Conservation (phyloP, 2,797 vertebrate genomes). For the Poecilia wingei region DNA sequence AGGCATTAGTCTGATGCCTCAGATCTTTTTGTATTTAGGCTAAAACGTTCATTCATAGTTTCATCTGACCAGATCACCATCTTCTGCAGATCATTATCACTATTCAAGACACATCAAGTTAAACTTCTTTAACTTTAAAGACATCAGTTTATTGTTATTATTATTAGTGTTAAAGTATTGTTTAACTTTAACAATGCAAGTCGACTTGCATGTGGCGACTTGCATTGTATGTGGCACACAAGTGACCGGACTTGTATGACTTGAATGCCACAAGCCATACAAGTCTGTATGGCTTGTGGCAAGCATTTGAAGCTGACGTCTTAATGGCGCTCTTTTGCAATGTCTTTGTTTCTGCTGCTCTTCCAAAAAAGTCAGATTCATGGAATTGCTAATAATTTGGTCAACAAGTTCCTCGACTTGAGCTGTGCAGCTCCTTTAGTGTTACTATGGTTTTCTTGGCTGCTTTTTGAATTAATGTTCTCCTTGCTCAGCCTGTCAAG, state of each 20-base stretch:
- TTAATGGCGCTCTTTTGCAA: background rate
- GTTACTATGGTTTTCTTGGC: background rate
- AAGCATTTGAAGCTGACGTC: background rate
- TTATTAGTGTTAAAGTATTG: no score
- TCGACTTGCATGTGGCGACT: no score
- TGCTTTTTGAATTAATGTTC: background rate
- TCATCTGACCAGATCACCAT: background rate
- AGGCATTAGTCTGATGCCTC: no score
- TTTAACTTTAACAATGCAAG: no score
- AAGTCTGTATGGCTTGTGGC: background rate
- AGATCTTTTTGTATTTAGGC: background rate
- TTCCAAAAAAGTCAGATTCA: background rate
- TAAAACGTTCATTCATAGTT: background rate
- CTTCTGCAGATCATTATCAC: no score
- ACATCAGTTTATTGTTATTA: no score
- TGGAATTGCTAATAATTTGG: background rate
- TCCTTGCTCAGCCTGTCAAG: background rate
- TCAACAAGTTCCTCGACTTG: background rate
- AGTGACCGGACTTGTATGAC: no score
- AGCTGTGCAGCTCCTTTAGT: background rate
- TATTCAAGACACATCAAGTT: no score
- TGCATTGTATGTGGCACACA: no score
- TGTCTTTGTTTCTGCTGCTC: background rate
- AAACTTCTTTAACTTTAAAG: no score
- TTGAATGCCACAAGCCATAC: no score